Base-by-base conservation (phyloP, 2,797 vertebrate species). In the Lithobates pipiens region DNA sequence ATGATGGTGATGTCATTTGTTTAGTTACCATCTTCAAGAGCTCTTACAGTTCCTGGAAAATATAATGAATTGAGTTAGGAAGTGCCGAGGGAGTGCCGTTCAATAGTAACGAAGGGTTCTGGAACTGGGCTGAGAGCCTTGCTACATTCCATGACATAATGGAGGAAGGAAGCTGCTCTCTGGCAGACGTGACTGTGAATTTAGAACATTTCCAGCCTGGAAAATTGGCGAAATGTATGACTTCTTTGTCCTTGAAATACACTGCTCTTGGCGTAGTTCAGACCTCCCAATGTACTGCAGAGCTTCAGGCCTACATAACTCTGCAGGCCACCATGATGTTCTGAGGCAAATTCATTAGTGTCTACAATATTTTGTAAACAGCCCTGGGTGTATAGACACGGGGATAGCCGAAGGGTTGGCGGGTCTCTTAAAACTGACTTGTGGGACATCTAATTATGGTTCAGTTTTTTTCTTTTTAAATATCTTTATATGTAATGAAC, bases 111-210 rank as follows among this genome's bases (percentile, higher is more conserved):
- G 61, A 61, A 61, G 54, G 54, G 21, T 44, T 65, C 61, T 65
- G 44, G 75, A 71, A 27, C 65, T 23, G 32, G 61, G 21, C 65
- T 23, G 13, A 57, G 39, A 65, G 54, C 68, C 50, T 50, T 65
- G 29, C 70, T 75, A 50, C 23, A 50, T 69, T 68, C 77, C 71
- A 54, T 75, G 63, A 63, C 57, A 85, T 46, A 50, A 44, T 21
- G 34, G 32, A 76, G 77, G 57, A 74, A 85, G 84, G 84, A 86
- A 86, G 80, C 75, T 10, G 75, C 50, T 78, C 32, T 44, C 70
- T 82, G 85, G 85, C 50, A 77, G 25, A 7, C 13, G 18, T 15
- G 34, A n/a, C 54, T 73, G 11, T 65, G 54, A 29, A 82, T 67
- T 63, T 68, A 77, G 44, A 34, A 27, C 11, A 74, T 77, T 83